Conservation (phyloP, 2,888 invertebrate species). For the Scaptomyza reducta region DNA sequence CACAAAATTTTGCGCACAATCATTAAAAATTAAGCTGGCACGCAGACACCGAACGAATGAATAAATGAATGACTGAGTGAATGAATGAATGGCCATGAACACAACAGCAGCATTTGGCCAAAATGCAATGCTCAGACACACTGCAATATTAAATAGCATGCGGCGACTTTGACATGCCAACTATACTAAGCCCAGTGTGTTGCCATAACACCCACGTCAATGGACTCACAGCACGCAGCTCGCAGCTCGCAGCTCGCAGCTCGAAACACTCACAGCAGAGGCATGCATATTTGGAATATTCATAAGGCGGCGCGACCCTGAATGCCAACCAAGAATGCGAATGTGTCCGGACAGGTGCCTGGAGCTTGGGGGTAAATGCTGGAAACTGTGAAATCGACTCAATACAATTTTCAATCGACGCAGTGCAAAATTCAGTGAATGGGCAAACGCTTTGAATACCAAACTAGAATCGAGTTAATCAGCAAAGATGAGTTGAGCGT, state of each 20-base stretch:
- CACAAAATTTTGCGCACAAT: conserved; percentile 8
- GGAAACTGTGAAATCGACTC: conserved; percentile 13
- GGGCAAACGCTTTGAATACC: conserved; percentile 58
- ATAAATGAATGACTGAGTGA: conserved; percentile 14
- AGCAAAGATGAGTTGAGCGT: conserved; percentile 21
- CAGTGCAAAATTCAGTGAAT: conserved; percentile 5
- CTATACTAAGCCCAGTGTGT: conserved; percentile 34
- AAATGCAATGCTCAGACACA: conserved; percentile 24
- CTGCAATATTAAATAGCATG: conserved; percentile 51
- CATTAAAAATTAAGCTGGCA: conserved; percentile 33
- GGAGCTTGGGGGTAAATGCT: neutral
- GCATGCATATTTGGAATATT: conserved; percentile 47
- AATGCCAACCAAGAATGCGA: neutral
- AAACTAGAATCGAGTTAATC: conserved; percentile 51
- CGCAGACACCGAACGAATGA: conserved; percentile 9
- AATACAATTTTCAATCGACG: neutral
- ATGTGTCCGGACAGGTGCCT: neutral
- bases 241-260: neutral
- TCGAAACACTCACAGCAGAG: neutral
- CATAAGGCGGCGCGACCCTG: conserved; percentile 34
- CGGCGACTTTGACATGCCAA: conserved; percentile 60
- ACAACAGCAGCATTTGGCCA: conserved; percentile 1
- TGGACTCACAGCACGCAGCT: conserved; percentile 17
- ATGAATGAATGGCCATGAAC: conserved; percentile 15
- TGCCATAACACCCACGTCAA: conserved; percentile 45